phyloP scores from a whole-genome alignment of 1,140 invertebrate genomes.

The Bombyx mandarina region DNA sequence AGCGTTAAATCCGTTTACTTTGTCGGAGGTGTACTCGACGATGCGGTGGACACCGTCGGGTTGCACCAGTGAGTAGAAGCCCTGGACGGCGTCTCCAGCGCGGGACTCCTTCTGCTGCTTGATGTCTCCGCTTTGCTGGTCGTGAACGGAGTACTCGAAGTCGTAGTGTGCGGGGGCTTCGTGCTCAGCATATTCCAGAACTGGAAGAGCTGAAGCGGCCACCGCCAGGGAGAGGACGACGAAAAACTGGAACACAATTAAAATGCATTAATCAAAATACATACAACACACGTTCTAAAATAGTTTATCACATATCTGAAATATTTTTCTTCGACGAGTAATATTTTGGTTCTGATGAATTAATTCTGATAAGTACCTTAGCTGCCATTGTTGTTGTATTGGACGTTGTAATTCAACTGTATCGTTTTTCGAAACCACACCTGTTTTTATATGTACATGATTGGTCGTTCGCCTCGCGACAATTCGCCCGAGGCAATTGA shows the following conservation, averaged over 20 bases:
- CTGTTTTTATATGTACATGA: slow-evolving; percentile 30
- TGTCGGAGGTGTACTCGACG: slow-evolving; percentile 73
- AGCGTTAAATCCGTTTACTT: slow-evolving; percentile 44
- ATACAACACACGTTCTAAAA: too few species aligned
- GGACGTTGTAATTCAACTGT: slow-evolving; percentile 27
- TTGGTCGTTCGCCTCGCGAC: too few species aligned
- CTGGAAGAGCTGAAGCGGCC: slow-evolving; percentile 32
- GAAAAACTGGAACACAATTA: slow-evolving; percentile 30
- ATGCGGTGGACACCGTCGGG: slow-evolving; percentile 72
- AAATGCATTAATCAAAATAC: too few species aligned
- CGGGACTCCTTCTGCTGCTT: slow-evolving; percentile 61
- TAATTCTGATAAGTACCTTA: slow-evolving; percentile 19
- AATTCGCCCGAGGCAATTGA: too few species aligned
- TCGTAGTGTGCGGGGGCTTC: slow-evolving; percentile 76
- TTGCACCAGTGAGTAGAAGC: slow-evolving; percentile 74
- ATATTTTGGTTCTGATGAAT: too few species aligned
- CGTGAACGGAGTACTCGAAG: slow-evolving; percentile 78
- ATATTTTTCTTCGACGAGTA: too few species aligned
- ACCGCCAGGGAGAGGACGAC: slow-evolving; percentile 37
- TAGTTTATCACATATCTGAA: too few species aligned
- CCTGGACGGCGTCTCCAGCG: slow-evolving; percentile 74
- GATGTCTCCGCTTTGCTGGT: slow-evolving; percentile 68
- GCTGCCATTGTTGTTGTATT: slow-evolving; percentile 27
- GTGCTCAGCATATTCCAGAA: slow-evolving; percentile 49
- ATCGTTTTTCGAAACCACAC: slow-evolving; percentile 8